Percentiles rank a stretch among this genome's conserved stretches.
Evolutionary conservation across 2,888 invertebrate genomes (phyloP).

Genomic region (Hydrotaea cyrtoneurina): DNA sequence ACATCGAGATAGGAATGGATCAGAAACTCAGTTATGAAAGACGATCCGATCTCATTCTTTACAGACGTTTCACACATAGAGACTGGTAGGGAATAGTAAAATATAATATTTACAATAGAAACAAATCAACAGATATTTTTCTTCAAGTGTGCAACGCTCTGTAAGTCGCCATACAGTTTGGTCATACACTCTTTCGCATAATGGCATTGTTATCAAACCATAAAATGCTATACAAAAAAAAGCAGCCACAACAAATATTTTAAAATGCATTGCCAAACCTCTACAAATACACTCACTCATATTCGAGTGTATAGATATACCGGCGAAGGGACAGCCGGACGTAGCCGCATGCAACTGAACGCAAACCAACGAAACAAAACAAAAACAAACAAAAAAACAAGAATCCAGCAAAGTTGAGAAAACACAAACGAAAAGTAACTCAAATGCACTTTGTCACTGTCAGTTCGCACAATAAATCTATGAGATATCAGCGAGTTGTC

Average conservation of each 20-base stretch:
- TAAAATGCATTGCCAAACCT: slow-evolving; percentile 46
- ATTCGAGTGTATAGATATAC: slow-evolving; percentile 15
- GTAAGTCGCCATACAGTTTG: too few species aligned
- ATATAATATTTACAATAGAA: too few species aligned
- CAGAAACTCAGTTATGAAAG: too few species aligned
- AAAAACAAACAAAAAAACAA: slow-evolving; percentile 39
- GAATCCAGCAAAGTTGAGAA: slow-evolving; percentile 44
- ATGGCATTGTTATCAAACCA: slow-evolving; percentile 77
- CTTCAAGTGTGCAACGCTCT: slow-evolving; percentile 8
- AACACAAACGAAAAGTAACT: slow-evolving; percentile 58
- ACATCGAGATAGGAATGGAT: too few species aligned
- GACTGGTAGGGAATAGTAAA: too few species aligned
- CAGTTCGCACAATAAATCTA: slow-evolving; percentile 79
- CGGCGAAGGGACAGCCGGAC: slow-evolving; percentile 26
- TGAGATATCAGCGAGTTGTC: slow-evolving; percentile 74
- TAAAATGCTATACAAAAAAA: slow-evolving; percentile 41
- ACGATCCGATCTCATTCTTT: too few species aligned
- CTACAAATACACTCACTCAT: not conserved
- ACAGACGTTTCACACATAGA: too few species aligned
- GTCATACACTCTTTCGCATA: slow-evolving; percentile 74
- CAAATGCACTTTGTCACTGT: slow-evolving; percentile 79
- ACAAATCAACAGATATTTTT: not conserved
- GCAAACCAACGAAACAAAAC: too few species aligned
- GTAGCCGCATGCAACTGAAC: slow-evolving; percentile 31
- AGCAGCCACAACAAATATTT: slow-evolving; percentile 69